A percentile compares a stretch with the other conserved stretches of the same genome.
These are phyloP conservation scores for Saccopteryx leptura DNA, from an alignment of 2,113 vertebrate genomes.

Conservation along the genomic window DNA sequence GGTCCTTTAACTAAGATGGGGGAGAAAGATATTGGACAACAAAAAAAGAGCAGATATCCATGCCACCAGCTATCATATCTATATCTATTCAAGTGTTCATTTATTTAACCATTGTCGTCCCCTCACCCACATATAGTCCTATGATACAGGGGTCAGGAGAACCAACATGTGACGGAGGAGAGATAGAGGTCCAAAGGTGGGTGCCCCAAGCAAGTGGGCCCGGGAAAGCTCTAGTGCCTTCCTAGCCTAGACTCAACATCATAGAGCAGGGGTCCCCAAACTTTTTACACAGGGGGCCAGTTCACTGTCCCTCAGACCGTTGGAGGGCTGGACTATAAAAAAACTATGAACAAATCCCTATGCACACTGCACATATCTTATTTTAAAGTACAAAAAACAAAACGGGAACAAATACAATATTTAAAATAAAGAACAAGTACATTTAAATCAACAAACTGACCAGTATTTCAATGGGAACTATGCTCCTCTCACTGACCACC, in stretches of 20 bases:
- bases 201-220: background rate
- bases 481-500: too few species aligned
- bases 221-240: accelerated
- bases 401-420: too few species aligned
- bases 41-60: background rate
- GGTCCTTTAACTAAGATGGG: background rate
- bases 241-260: background rate
- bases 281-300: too few species aligned
- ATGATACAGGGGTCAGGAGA: background rate
- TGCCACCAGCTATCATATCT: background rate
- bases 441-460: too few species aligned
- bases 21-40: background rate
- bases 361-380: too few species aligned
- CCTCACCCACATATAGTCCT: background rate
- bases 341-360: too few species aligned
- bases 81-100: background rate
- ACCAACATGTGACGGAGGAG: background rate
- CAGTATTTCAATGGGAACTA: too few species aligned
- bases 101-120: background rate
- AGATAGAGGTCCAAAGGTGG: background rate
- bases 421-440: too few species aligned
- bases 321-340: too few species aligned
- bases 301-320: too few species aligned
- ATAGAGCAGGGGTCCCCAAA: too few species aligned
- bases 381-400: too few species aligned